These are phyloP conservation scores for Conchocele bisecta DNA, from an alignment of 2,888 invertebrate genomes.

Conservation along the genomic window DNA sequence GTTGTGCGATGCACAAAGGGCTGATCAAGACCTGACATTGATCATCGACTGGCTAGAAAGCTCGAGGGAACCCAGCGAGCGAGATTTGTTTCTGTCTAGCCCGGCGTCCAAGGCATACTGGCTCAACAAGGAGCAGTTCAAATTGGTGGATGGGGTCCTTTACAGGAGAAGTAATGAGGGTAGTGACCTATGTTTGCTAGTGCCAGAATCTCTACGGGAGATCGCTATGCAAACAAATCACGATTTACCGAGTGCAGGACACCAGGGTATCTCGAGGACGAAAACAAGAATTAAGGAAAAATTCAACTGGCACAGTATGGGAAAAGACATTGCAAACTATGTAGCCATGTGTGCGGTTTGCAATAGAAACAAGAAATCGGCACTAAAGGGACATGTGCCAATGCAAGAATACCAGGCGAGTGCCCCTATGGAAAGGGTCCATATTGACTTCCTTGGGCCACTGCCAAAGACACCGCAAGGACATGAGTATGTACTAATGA, in stretches of 20 bases:
- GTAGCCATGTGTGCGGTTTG: neutral
- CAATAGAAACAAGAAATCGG: slow-evolving; percentile 2
- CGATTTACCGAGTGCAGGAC: neutral
- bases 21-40: too few relatives aligned
- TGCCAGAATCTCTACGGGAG: neutral
- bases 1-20: too few relatives aligned
- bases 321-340: neutral
- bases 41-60: too few relatives aligned
- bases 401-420: slow-evolving; percentile 4
- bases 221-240: neutral
- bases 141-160: neutral
- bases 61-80: too few relatives aligned
- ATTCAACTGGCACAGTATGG: slow-evolving; percentile 1
- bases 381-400: neutral
- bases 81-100: neutral
- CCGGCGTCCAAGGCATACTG: slow-evolving; percentile 1
- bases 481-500: slow-evolving; percentile 26
- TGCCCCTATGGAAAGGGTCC: slow-evolving; percentile 3
- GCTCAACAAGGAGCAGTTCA: neutral
- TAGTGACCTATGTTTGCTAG: neutral
- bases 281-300: slow-evolving; percentile 4
- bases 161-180: neutral
- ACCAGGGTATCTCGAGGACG: neutral
- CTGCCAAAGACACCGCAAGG: neutral
- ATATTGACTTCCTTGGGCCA: slow-evolving; percentile 6